phyloP scores from a whole-genome alignment of 2,797 vertebrate species.

The Pangasius sanitwongsei region DNA sequence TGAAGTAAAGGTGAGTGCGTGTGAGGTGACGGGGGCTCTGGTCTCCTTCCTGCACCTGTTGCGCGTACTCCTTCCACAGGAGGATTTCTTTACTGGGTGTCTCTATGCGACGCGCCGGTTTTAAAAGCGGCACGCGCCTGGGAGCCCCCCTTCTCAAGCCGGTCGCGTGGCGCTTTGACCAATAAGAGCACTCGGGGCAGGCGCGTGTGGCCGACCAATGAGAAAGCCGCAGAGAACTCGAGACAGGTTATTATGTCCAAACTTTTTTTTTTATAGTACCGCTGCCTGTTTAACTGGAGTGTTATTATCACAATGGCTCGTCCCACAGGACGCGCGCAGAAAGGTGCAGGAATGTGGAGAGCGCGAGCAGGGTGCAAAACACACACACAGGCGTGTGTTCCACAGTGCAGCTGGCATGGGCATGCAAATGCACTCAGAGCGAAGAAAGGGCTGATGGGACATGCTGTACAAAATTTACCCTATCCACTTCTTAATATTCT shows the following conservation, averaged over 20 bases:
- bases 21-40: constrained; percentile 32
- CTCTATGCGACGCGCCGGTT: constrained; percentile 83
- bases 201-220: constrained; percentile 93
- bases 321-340: constrained; percentile 73
- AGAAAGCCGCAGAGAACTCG: constrained; percentile 69
- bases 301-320: constrained; percentile 68
- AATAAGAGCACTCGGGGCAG: constrained; percentile 78
- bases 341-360: constrained; percentile 64
- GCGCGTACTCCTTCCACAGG: constrained; percentile 78
- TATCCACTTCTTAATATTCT: background rate
- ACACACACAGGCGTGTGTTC: constrained; percentile 27
- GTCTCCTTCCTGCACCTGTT: constrained; percentile 48
- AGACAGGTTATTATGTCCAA: constrained; percentile 70
- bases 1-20: constrained; percentile 21
- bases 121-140: constrained; percentile 98
- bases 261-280: constrained; percentile 69
- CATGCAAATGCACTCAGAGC: background rate
- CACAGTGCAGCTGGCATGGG: constrained; percentile 24
- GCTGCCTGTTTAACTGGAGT: constrained; percentile 73
- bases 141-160: constrained; percentile 85
- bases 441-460: background rate
- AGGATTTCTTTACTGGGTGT: constrained; percentile 85
- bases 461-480: background rate
- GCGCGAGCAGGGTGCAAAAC: constrained; percentile 54
- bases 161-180: constrained; percentile 86